These are phyloP conservation scores for Ectemnius continuus DNA, from an alignment of 2,888 invertebrate species.

Conservation along the genomic window DNA sequence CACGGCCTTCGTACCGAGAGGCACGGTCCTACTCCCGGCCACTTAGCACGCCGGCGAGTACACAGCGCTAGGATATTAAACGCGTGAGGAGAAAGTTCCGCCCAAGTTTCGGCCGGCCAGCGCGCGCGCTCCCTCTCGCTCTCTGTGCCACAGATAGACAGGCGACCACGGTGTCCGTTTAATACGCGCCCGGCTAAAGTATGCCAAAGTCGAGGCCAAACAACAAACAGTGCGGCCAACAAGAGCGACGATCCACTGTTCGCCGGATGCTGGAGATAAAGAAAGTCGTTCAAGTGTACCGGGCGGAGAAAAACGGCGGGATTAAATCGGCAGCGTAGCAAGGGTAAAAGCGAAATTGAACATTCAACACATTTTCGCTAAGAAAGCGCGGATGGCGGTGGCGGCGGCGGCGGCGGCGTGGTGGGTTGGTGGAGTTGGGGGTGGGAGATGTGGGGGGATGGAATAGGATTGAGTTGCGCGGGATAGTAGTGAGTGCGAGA, in stretches of 20 bases:
- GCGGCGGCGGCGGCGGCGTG: neutral
- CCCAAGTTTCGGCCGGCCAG: constrained; percentile 37
- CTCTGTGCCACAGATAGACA: constrained; percentile 1
- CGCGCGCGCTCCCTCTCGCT: no score
- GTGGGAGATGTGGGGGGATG: constrained; percentile 7
- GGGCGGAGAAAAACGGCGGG: constrained; percentile 40
- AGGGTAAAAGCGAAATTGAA: constrained; percentile 32
- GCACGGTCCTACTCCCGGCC: constrained; percentile 3
- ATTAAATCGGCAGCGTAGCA: neutral
- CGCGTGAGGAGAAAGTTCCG: constrained; percentile 43
- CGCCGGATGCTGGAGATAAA: no score
- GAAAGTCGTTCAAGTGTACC: neutral
- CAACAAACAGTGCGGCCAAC: constrained; percentile 25
- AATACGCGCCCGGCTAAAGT: constrained; percentile 67
- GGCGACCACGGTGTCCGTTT: constrained; percentile 35
- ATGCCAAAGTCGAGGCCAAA: constrained; percentile 71
- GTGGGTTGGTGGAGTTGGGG: constrained; percentile 8
- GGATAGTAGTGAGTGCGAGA: constrained; percentile 21
- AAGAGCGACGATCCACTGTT: constrained; percentile 12
- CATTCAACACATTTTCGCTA: neutral
- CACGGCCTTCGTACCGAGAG: constrained; percentile 8
- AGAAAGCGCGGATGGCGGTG: no score
- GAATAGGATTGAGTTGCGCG: constrained; percentile 14
- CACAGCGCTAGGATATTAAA: neutral
- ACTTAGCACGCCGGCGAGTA: constrained; percentile 16